These are phyloP conservation scores for Jaculus jaculus DNA, from an alignment of 2,113 vertebrate species.

Conservation along the genomic window DNA sequence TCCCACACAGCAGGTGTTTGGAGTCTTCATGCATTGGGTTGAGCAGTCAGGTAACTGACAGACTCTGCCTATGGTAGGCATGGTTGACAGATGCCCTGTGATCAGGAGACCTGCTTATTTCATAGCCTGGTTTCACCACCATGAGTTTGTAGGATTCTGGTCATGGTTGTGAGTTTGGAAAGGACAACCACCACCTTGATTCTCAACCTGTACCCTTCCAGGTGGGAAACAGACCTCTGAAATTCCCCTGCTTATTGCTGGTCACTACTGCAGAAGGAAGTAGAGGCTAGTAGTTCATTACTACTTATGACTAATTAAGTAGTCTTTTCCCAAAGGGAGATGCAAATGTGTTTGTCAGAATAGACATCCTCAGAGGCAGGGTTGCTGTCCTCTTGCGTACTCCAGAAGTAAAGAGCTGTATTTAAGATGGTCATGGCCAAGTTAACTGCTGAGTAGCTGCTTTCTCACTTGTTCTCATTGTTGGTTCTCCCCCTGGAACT, in stretches of 20 bases:
- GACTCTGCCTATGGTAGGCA: not conserved
- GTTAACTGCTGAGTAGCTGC: not conserved
- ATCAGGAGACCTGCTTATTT: not conserved
- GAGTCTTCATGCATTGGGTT: not conserved
- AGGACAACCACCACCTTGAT: too few relatives aligned
- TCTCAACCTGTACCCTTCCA: not conserved
- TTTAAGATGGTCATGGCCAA: not conserved
- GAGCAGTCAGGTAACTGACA: not conserved
- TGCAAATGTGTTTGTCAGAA: too few relatives aligned
- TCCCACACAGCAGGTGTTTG: not conserved
- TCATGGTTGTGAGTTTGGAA: not conserved
- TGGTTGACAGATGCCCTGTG: not conserved
- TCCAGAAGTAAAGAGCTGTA: not conserved
- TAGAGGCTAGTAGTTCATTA: not conserved
- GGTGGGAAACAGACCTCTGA: not conserved
- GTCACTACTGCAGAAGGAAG: not conserved
- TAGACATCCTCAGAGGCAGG: not conserved
- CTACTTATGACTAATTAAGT: too few relatives aligned
- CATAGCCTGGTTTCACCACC: not conserved
- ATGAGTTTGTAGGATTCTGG: not conserved
- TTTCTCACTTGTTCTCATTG: not conserved
- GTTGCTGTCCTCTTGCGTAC: accelerated
- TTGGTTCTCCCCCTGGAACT: not conserved
- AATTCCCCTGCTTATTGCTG: not conserved
- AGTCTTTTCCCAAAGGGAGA: not conserved